phyloP scores from a whole-genome alignment of 2,888 invertebrate species.

The Crematogaster levior region DNA sequence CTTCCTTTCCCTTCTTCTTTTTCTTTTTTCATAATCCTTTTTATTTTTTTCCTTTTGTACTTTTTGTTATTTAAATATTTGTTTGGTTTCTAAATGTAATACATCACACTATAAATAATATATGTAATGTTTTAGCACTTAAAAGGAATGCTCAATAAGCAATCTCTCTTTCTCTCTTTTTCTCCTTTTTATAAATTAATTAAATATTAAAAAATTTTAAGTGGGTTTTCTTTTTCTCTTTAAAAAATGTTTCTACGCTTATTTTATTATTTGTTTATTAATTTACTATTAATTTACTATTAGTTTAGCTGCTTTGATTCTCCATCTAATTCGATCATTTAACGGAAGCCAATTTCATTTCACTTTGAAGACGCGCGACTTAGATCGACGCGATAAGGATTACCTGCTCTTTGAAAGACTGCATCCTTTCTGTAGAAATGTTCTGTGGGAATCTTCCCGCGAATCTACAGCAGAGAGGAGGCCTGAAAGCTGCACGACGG shows the following conservation, averaged over 20 bases:
- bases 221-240: background rate
- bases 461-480: slow-evolving; percentile 34
- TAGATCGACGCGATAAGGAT: slow-evolving; percentile 37
- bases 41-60: background rate
- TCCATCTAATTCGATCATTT: background rate
- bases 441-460: slow-evolving; percentile 48
- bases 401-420: slow-evolving; percentile 4
- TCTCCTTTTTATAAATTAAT: background rate
- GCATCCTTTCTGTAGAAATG: background rate
- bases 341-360: background rate
- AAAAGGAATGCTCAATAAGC: background rate
- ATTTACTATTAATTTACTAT: background rate
- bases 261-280: too few species aligned
- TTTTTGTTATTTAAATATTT: background rate
- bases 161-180: background rate
- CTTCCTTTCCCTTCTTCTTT: background rate
- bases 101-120: background rate
- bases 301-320: background rate
- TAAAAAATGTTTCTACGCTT: background rate
- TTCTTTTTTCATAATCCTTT: background rate
- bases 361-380: background rate
- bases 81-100: background rate
- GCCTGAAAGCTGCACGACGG: slow-evolving; percentile 57
- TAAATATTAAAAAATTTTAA: background rate
- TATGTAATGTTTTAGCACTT: background rate